These are phyloP conservation scores for Drosophila leontia DNA, from an alignment of 1,140 invertebrate species.

Conservation along the genomic window DNA sequence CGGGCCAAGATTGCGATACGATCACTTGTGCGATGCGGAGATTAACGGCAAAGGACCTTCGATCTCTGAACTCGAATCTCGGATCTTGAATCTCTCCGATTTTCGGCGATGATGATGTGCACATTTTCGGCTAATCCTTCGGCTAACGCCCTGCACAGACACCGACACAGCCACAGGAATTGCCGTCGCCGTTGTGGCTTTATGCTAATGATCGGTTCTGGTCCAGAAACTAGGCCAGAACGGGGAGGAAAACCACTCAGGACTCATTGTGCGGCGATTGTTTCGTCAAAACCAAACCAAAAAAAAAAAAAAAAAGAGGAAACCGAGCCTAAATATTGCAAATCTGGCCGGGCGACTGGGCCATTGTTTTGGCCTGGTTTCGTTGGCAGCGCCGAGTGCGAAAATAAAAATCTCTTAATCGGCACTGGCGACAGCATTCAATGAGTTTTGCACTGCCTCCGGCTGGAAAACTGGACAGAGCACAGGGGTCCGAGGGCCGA, in stretches of 20 bases:
- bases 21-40: constrained; percentile 73
- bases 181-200: constrained; percentile 80
- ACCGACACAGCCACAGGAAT: constrained; percentile 21
- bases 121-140: constrained; percentile 74
- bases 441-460: constrained; percentile 66
- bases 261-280: constrained; percentile 70
- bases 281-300: constrained; percentile 60
- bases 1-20: constrained; percentile 46
- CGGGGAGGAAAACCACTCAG: constrained; percentile 72
- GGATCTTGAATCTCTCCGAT: constrained; percentile 9
- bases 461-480: constrained; percentile 23
- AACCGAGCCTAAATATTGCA: constrained; percentile 73
- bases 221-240: constrained; percentile 69
- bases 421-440: constrained; percentile 84
- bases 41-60: constrained; percentile 43
- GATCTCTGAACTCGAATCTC: constrained; percentile 8
- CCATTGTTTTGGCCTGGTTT: constrained; percentile 60
- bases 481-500: constrained; percentile 1
- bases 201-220: constrained; percentile 81
- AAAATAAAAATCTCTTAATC: constrained; percentile 84
- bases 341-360: constrained; percentile 67
- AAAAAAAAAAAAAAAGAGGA: constrained; percentile 50
- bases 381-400: constrained; percentile 63
- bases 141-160: constrained; percentile 70
- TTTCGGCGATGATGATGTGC: constrained; percentile 72